Base-by-base conservation (phyloP, 2,888 invertebrate species). In the Parascotia fuliginaria region DNA sequence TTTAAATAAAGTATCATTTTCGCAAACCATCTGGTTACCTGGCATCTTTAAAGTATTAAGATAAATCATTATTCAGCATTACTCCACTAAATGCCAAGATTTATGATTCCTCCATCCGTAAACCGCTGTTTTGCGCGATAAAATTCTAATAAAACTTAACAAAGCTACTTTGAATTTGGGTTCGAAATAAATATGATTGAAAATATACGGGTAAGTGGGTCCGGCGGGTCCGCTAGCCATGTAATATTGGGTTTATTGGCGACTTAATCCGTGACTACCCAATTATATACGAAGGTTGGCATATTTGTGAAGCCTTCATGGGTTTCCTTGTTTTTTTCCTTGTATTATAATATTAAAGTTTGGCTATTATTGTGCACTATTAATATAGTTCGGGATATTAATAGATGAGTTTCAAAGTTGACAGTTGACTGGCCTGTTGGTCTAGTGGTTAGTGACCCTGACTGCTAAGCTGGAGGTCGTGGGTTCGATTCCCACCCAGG, bases 281-380 rank as follows among this genome's bases (percentile, higher is more conserved):
- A 50, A 31, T 45, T 22, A 41, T 44, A 45, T 51, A 44, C 31
- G 41, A 6, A 14, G 16, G n/a, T 45, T 32, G 16, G 34, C 7
- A 13, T 3, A 14, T 41, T 42, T 22, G 16, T 44, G 32, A 7
- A 55, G 37, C 58, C 57, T 28, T 19, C 37, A 55, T 57, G 50
- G 43, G 57, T 49, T 42, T 41, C n/a, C 33, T 34, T 34, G n/a
- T 34, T 34, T 16, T n/a, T 4, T 24, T 24, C 32, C 9, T 12
- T 16, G 9, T 0, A 34, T 34, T n/a, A n/a, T n/a, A n/a, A n/a
- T n/a, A n/a, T n/a, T n/a, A n/a, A n/a, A n/a, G n/a, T n/a, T n/a
- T n/a, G n/a, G n/a, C n/a, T n/a, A n/a, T n/a, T n/a, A n/a, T n/a
- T n/a, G n/a, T n/a, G n/a, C n/a, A n/a, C n/a, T n/a, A n/a, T n/a